Percentiles rank a stretch among this genome's conserved stretches.
Conservation (phyloP, 2,888 invertebrate genomes). For the Spodoptera littoralis region DNA sequence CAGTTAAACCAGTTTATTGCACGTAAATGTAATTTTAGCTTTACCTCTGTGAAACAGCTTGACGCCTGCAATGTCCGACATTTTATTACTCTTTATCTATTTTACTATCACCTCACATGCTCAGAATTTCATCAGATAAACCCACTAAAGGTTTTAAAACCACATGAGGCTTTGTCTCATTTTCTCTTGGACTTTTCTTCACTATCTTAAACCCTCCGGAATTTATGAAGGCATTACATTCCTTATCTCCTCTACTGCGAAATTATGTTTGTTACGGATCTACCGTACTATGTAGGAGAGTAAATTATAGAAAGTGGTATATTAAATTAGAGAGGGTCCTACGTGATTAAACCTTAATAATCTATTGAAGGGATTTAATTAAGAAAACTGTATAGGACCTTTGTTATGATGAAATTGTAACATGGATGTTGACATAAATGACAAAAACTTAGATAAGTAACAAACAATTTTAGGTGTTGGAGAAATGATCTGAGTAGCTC, state of each 20-base stretch:
- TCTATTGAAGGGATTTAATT: neutral
- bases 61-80: neutral
- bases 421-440: neutral
- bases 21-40: conserved; percentile 1
- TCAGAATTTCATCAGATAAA: conserved; percentile 41
- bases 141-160: conserved; percentile 59
- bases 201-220: conserved; percentile 59
- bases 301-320: conserved; percentile 6
- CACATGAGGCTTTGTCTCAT: conserved; percentile 58
- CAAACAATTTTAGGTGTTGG: conserved; percentile 51
- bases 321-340: conserved; percentile 11
- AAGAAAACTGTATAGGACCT: neutral
- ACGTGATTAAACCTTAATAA: conserved; percentile 25
- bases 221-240: conserved; percentile 63
- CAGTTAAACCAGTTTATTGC: neutral
- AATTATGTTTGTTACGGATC: conserved; percentile 43
- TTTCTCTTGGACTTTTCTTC: conserved; percentile 56
- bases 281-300: conserved; percentile 28
- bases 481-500: conserved; percentile 62
- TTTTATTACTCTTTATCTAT: conserved; percentile 41
- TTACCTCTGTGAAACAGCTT: conserved; percentile 10
- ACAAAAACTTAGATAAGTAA: conserved; percentile 44
- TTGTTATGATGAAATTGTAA: neutral
- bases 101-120: conserved; percentile 40
- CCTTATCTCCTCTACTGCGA: conserved; percentile 52